phyloP scores from a whole-genome alignment of 2,888 invertebrate species.

The Meandrusa payeni region DNA sequence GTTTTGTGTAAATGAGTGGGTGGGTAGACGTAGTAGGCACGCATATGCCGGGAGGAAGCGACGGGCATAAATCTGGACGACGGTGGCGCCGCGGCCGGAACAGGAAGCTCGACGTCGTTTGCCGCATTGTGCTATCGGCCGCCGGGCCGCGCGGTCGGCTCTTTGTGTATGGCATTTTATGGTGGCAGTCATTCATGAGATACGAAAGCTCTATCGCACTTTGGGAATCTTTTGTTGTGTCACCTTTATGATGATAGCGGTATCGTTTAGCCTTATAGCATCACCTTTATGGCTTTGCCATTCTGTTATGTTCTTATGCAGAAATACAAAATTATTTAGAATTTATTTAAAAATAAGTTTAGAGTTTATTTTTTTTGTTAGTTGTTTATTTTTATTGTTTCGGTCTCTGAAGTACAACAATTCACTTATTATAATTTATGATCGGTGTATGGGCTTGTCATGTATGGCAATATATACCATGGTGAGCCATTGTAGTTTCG shows the following conservation, averaged over 20 bases:
- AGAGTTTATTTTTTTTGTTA: no score
- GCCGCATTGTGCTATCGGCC: slow-evolving; percentile 79
- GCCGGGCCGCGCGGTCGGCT: slow-evolving; percentile 71
- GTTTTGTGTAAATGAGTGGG: slow-evolving; percentile 76
- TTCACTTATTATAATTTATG: no score
- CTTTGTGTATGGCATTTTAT: slow-evolving; percentile 73
- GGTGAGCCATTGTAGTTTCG: no score
- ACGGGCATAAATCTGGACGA: slow-evolving; percentile 76
- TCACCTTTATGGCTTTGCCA: slow-evolving; percentile 8
- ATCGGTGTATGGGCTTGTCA: no score
- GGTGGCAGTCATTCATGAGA: slow-evolving; percentile 60
- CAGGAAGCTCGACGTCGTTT: slow-evolving; percentile 78
- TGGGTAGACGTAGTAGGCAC: slow-evolving; percentile 53
- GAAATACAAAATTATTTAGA: no score
- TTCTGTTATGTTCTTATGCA: slow-evolving; percentile 6
- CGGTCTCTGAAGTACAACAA: no score
- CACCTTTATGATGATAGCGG: slow-evolving; percentile 60
- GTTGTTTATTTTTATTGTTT: no score
- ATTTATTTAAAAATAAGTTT: no score
- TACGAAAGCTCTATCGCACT: slow-evolving; percentile 52
- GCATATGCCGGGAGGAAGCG: slow-evolving; percentile 76
- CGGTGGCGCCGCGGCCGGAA: slow-evolving; percentile 77
- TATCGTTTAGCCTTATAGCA: slow-evolving; percentile 32
- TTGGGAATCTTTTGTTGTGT: slow-evolving; percentile 62
- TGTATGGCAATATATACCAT: no score